Conservation (phyloP, 2,888 invertebrate species). For the Ligdia adustata region DNA sequence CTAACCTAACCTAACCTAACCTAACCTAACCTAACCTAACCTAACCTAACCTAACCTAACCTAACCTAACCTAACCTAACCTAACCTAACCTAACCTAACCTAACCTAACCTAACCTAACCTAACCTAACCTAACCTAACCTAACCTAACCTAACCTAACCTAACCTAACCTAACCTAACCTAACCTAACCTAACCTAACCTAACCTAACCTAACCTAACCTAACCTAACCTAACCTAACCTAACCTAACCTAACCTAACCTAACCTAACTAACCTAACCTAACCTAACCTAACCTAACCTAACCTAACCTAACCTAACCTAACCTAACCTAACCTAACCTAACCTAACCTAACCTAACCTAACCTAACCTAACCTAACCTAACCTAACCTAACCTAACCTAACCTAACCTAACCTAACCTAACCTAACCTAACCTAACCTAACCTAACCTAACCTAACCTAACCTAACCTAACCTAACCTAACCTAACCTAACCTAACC, state of each 20-base stretch:
- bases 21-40: conserved; percentile 13
- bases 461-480: conserved; percentile 16
- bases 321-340: conserved; percentile 10
- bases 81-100: conserved; percentile 14
- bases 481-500: conserved; percentile 16
- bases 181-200: conserved; percentile 14
- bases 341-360: conserved; percentile 10
- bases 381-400: conserved; percentile 10
- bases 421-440: conserved; percentile 11
- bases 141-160: conserved; percentile 14
- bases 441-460: conserved; percentile 14
- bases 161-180: conserved; percentile 8
- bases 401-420: conserved; percentile 10
- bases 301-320: conserved; percentile 10
- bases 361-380: conserved; percentile 10
- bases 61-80: conserved; percentile 11
- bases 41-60: conserved; percentile 15
- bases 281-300: conserved; percentile 10
- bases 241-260: not conserved
- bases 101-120: conserved; percentile 11
- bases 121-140: conserved; percentile 8
- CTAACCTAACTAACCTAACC: conserved; percentile 5
- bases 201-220: conserved; percentile 14
- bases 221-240: not conserved
- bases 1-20: conserved; percentile 17